phyloP scores from a whole-genome alignment of 2,888 invertebrate genomes.

The Linyphia triangularis region DNA sequence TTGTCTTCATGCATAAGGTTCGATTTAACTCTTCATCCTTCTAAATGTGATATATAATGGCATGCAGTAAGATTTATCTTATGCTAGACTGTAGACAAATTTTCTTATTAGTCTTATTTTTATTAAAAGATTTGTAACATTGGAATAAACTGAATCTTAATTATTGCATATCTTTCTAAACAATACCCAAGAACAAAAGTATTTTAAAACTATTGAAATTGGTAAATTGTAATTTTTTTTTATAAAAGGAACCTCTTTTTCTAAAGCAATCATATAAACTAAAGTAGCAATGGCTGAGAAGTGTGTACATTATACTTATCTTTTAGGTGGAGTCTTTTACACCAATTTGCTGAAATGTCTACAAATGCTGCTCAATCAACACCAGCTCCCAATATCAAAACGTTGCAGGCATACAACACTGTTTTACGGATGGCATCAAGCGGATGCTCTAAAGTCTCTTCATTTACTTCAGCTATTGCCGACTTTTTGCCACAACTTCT shows the following conservation, averaged over 20 bases:
- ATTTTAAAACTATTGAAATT: no score
- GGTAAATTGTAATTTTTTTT: no score
- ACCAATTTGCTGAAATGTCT: conserved; percentile 70
- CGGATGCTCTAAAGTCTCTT: conserved; percentile 79
- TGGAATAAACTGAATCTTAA: no score
- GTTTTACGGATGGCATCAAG: conserved; percentile 81
- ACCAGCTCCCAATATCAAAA: conserved; percentile 65
- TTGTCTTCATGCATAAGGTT: conserved; percentile 80
- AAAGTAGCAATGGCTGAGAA: no score
- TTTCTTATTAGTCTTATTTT: no score
- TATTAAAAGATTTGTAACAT: no score
- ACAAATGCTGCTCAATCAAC: conserved; percentile 67
- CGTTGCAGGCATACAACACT: conserved; percentile 80
- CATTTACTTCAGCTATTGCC: conserved; percentile 82
- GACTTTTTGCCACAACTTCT: conserved; percentile 82
- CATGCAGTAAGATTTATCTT: no score
- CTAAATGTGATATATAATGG: background rate
- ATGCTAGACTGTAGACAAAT: no score
- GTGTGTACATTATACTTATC: background rate
- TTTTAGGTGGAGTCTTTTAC: conserved; percentile 69
- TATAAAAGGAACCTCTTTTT: no score
- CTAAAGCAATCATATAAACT: no score
- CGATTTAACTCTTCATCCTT: background rate
- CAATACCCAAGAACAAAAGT: no score
- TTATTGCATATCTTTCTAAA: no score